Base-by-base conservation (phyloP, 2,113 vertebrate species). In the Corapipo altera region DNA sequence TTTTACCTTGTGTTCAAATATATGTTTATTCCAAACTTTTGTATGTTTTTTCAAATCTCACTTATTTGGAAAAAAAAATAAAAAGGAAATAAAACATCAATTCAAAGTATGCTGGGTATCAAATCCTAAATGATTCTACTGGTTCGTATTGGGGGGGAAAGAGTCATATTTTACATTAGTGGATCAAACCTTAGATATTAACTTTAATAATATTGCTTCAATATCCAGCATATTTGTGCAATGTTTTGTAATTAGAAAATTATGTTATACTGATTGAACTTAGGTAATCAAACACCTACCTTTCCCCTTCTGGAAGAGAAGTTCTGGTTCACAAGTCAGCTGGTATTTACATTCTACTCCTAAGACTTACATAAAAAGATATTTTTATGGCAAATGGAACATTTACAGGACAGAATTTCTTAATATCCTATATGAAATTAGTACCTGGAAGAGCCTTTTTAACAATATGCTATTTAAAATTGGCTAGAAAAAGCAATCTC, bases 1-100 rank as follows among this genome's bases (percentile, higher is more conserved):
- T 12, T 10, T 52, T 66, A 28, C 5, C 2, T 18, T 32, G 2
- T 37, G 30, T 37, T 55, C 2, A 70, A 43, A 4, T 11, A 51
- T 17, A 43, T 24, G 3, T 39, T 52, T 48, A 21, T 75, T 79
- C 2, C 18, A 71, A 44, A 71, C 0, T 28, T 61, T 6, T 51
- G 11, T 26, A 17, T 10, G 0, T 2, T 28, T 71, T 74, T 67
- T 37, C 8, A 58, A 46, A 4, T 35, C 72, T 41, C 43, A 11
- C 2, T 35, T 15, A 41, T n/a, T 62, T 66, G 9, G 0, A 8
- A 44, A 37, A 30, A 32, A n/a, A 15, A 39, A 55, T 49, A n/a
- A n/a, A 28, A 15, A 9, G 1, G 2, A 9, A 8, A 6, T 39
- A 58, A 54, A 80, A 0, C 1, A 11, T 24, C 6, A 18, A 27